Percentiles rank a stretch among this genome's conserved stretches.
These are phyloP conservation scores for Oenanthe melanoleuca DNA, from an alignment of 2,113 vertebrate species.

Conservation along the genomic window DNA sequence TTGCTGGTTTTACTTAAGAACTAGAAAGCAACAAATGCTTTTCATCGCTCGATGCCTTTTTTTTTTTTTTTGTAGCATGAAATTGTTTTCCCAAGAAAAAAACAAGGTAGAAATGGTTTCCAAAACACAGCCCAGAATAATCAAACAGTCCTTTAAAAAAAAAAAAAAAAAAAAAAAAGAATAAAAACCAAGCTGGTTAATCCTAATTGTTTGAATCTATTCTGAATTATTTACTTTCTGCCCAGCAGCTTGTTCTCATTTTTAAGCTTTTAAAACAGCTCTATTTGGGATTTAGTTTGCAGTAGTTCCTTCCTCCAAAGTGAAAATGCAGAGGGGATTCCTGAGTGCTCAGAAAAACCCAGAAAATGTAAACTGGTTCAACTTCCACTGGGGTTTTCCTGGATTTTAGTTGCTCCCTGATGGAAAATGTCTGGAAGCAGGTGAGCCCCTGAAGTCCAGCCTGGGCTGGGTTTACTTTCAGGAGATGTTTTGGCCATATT, in stretches of 20 bases:
- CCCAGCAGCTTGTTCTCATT: conserved; percentile 62
- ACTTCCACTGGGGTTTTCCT: neutral
- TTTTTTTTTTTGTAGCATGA: conserved; percentile 15
- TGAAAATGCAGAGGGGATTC: neutral
- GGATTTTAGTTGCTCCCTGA: neutral
- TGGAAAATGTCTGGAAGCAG: neutral
- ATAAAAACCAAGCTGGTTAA: conserved; percentile 22
- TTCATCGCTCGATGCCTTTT: conserved; percentile 10
- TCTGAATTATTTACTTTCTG: conserved; percentile 64
- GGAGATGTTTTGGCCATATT: neutral
- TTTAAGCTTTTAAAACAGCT: neutral
- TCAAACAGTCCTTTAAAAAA: neutral
- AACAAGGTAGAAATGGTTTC: conserved; percentile 46
- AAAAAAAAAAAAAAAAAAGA: neutral
- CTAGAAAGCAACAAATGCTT: conserved; percentile 52
- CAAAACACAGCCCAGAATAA: conserved; percentile 20
- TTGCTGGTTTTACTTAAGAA: conserved; percentile 54
- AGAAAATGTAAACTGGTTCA: neutral
- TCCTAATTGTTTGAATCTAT: conserved; percentile 65
- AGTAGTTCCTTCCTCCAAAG: neutral
- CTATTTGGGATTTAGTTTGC: neutral
- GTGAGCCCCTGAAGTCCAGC: neutral
- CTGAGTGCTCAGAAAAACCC: neutral
- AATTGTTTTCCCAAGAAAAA: conserved; percentile 46
- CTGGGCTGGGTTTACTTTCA: neutral